Evolutionary conservation across 2,797 vertebrate genomes (phyloP).

Genomic region (Fundulus diaphanus): DNA sequence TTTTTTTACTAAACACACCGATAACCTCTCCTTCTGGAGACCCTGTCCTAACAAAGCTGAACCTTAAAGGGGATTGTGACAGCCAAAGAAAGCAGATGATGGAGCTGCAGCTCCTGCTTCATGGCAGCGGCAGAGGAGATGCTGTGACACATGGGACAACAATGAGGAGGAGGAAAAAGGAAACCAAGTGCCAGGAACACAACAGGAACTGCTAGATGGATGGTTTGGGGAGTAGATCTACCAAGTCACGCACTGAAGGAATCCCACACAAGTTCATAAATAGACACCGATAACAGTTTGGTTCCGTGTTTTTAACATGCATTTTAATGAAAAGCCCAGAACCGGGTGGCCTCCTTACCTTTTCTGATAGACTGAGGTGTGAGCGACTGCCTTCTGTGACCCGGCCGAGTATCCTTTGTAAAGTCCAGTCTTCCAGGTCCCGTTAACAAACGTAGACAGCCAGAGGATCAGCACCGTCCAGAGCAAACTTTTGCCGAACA

Average conservation of each 20-base stretch:
- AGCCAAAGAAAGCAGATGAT: slow-evolving; percentile 24
- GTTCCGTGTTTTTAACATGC: neutral
- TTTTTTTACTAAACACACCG: neutral
- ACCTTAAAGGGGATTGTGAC: slow-evolving; percentile 1
- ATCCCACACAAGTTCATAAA: slow-evolving; percentile 9
- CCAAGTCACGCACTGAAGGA: slow-evolving; percentile 22
- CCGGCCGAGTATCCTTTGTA: slow-evolving; percentile 74
- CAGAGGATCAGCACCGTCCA: slow-evolving; percentile 73
- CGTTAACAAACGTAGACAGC: slow-evolving; percentile 66
- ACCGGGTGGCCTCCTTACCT: slow-evolving; percentile 64
- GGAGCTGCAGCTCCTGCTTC: slow-evolving; percentile 17
- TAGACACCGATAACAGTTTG: neutral
- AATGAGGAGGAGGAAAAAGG: slow-evolving; percentile 75
- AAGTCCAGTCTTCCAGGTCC: slow-evolving; percentile 83
- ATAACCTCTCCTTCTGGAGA: slow-evolving; percentile 1
- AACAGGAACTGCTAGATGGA: slow-evolving; percentile 67
- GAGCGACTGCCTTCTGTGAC: slow-evolving; percentile 65
- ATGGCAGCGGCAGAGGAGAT: slow-evolving; percentile 13
- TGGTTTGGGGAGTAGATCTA: slow-evolving; percentile 54
- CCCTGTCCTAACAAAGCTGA: neutral
- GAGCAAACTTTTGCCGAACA: slow-evolving; percentile 68
- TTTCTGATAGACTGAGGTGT: slow-evolving; percentile 76
- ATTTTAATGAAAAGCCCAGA: neutral
- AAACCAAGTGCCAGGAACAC: slow-evolving; percentile 74
- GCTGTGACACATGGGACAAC: slow-evolving; percentile 30